Evolutionary conservation across 2,797 vertebrate genomes (phyloP), one percentile per base, ranked within the genome.

Genomic region (Centropyge bicolor): DNA sequence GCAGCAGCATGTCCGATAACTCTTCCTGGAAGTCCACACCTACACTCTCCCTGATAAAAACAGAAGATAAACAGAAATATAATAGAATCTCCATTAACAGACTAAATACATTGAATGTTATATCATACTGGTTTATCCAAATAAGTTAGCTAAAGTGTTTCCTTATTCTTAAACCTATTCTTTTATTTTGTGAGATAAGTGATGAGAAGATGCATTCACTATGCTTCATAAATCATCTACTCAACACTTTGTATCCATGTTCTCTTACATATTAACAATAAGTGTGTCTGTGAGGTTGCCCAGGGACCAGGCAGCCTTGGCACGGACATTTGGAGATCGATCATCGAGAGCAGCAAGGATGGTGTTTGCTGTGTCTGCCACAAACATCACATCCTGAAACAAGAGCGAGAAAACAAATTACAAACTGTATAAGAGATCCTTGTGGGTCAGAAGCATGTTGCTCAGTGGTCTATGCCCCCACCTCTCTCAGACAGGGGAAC

Each of bases 241-340:
- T 60, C 2, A 22, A 22, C 31, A 22, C 13, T 64, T 22, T 54
- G 27, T 19, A 24, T 54, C 3, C 19, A 24, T 5, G 35, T 43
- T 68, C 52, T 65, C 98, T 70, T 91, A 99, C 98, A 98, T 98
- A 91, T 98, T 99, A 87, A 96, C 94, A 68, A 97, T 97, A 27
- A 99, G 96, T 0, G 97, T 97, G 87, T 99, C 98, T 0, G 98
- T 98, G 51, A 99, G 95, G 88, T 99, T 99, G 85, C 97, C 98
- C 40, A 99, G 93, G 17, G 98, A 98, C 98, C 98, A 99, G 19
- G 98, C 97, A 40, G 98, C 98, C 86, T 99, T 99, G 85, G 96
- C 96, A 8, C 98, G 97, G 68, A 99, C 97, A 0, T 97, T 98
- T 5, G 96, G 94, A 68, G 96, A 98, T 46, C 95, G 96, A 91